phyloP scores from a whole-genome alignment of 2,113 vertebrate species.

The Telmatochromis brichardi region DNA sequence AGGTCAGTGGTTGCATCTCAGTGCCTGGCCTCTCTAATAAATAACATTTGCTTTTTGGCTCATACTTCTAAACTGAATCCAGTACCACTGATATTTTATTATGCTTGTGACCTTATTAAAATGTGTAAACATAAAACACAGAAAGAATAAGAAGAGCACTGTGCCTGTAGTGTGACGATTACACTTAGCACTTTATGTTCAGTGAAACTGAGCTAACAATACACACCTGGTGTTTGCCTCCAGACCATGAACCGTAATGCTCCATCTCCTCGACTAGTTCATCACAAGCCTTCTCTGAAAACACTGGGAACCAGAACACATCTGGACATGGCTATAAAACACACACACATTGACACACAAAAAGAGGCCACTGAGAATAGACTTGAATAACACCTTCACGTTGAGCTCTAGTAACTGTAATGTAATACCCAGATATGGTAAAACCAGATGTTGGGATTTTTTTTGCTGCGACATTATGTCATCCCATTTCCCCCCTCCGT shows the following conservation, averaged over 20 bases:
- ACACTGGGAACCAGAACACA: constrained; percentile 98
- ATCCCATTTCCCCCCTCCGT: background rate
- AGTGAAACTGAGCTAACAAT: background rate
- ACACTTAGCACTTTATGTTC: background rate
- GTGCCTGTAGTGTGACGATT: background rate
- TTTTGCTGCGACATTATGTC: background rate
- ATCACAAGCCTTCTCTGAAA: constrained; percentile 87
- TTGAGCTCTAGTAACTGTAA: background rate
- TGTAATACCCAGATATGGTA: background rate
- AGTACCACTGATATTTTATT: background rate
- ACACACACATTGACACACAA: background rate
- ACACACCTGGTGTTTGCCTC: constrained; percentile 87
- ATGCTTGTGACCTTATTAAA: background rate
- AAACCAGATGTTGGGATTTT: constrained; percentile 39
- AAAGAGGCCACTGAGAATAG: background rate
- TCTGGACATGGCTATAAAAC: constrained; percentile 88
- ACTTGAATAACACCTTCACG: background rate
- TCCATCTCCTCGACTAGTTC: constrained; percentile 96
- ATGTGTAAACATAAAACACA: background rate
- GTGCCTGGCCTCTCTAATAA: background rate
- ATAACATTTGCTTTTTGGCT: background rate
- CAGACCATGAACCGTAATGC: constrained; percentile 90
- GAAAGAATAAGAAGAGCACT: background rate
- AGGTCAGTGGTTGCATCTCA: background rate
- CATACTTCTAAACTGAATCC: background rate